Evolutionary conservation across 2,797 vertebrate genomes (phyloP).

Genomic region (Alca torda): DNA sequence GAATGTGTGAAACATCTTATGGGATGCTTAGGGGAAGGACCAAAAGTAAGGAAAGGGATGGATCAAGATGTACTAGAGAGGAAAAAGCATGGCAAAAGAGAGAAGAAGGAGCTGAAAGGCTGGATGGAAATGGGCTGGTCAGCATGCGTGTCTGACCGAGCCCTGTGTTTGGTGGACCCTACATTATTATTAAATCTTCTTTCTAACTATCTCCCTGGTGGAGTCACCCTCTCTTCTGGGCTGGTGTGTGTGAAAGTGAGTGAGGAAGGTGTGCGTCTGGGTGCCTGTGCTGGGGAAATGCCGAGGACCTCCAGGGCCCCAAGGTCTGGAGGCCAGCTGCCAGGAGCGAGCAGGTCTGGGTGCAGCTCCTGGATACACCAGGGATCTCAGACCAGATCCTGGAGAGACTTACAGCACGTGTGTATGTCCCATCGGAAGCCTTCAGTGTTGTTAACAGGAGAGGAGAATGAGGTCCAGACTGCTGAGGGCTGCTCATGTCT

Average conservation of each 20-base stretch:
- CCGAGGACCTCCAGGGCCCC: neutral
- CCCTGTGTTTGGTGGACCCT: neutral
- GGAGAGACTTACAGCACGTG: neutral
- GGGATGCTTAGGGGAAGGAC: neutral
- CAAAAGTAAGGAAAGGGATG: neutral
- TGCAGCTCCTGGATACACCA: neutral
- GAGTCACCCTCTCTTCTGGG: neutral
- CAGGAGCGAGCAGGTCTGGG: neutral
- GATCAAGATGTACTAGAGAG: neutral
- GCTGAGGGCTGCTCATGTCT: neutral
- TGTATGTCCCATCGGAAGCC: neutral
- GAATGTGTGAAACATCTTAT: neutral
- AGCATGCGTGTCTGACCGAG: neutral
- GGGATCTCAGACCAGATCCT: neutral
- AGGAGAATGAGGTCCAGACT: neutral
- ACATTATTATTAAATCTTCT: neutral
- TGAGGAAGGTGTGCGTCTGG: neutral
- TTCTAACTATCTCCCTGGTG: neutral
- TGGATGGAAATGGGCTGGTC: neutral
- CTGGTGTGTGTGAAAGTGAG: neutral
- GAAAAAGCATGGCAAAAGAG: neutral
- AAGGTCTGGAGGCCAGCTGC: neutral
- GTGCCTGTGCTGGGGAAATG: neutral
- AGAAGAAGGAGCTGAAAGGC: neutral
- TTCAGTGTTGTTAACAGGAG: neutral